phyloP scores from a whole-genome alignment of 2,113 vertebrate species.

The Cariama cristata region DNA sequence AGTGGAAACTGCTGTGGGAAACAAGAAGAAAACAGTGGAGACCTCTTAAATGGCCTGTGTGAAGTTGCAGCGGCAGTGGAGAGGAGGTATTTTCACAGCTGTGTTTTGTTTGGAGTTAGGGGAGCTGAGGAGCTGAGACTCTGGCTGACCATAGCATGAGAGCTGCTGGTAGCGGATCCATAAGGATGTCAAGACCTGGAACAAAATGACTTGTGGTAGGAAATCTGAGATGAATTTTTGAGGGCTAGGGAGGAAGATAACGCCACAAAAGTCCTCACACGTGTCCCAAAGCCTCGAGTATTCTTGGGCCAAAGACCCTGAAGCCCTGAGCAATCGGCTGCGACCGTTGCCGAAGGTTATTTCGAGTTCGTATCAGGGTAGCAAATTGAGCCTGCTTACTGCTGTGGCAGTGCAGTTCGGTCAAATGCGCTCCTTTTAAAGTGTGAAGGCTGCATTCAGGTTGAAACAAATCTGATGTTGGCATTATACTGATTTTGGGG shows the following conservation, averaged over 20 bases:
- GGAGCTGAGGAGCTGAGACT: slow-evolving; percentile 31
- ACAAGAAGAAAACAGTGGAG: slow-evolving; percentile 21
- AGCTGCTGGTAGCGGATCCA: neutral
- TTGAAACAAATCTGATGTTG: neutral
- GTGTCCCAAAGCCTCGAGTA: neutral
- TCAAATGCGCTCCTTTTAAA: neutral
- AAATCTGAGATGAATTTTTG: neutral
- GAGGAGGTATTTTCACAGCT: slow-evolving; percentile 63
- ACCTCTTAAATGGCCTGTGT: slow-evolving; percentile 17
- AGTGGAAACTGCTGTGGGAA: slow-evolving; percentile 51
- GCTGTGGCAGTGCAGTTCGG: neutral
- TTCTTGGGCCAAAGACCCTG: neutral
- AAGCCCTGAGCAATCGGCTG: neutral
- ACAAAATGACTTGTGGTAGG: neutral
- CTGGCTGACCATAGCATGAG: slow-evolving; percentile 9
- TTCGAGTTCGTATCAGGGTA: neutral
- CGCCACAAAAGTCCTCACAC: neutral
- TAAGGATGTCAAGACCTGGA: neutral
- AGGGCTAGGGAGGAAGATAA: neutral
- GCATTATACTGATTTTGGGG: neutral
- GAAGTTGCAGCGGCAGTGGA: neutral
- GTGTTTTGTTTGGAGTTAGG: slow-evolving; percentile 59
- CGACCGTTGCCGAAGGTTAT: fast-evolving
- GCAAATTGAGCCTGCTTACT: neutral
- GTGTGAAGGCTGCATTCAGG: neutral